Conservation (phyloP, 2,888 invertebrate species). For the Myathropa florea region DNA sequence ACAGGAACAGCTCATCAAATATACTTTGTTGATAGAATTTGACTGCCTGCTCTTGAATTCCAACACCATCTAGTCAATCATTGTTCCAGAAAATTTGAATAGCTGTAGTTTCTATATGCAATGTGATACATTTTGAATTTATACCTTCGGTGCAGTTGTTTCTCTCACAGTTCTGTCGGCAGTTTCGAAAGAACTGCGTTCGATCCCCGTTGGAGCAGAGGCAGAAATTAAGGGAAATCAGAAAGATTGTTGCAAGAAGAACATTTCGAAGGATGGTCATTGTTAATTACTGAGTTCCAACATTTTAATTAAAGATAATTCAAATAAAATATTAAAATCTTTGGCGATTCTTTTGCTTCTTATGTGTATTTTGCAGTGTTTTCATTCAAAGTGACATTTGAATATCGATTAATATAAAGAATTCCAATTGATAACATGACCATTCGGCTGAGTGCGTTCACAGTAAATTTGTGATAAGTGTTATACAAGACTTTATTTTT, state of each 20-base stretch:
- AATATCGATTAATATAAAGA: neutral
- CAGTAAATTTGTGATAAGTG: neutral
- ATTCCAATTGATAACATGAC: neutral
- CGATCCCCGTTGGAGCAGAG: constrained; percentile 81
- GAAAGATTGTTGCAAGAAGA: constrained; percentile 37
- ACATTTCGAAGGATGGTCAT: constrained; percentile 41
- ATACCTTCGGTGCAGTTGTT: constrained; percentile 81
- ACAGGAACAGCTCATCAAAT: constrained; percentile 82
- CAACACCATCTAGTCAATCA: constrained; percentile 75
- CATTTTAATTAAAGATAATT: constrained; percentile 1
- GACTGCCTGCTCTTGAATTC: constrained; percentile 78
- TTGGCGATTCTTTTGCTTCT: neutral
- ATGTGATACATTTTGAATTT: neutral
- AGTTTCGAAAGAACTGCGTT: constrained; percentile 81
- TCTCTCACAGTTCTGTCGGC: constrained; percentile 80
- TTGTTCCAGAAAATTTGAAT: neutral
- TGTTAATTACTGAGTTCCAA: neutral
- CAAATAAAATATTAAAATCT: neutral
- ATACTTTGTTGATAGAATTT: constrained; percentile 77
- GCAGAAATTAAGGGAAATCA: constrained; percentile 36
- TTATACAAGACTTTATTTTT: neutral
- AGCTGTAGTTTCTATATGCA: neutral
- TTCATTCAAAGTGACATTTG: neutral
- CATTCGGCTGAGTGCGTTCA: neutral
- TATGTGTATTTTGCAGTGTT: neutral